Percentiles rank a stretch among this genome's conserved stretches.
Conservation (phyloP, 2,888 invertebrate genomes). For the Patella depressa region DNA sequence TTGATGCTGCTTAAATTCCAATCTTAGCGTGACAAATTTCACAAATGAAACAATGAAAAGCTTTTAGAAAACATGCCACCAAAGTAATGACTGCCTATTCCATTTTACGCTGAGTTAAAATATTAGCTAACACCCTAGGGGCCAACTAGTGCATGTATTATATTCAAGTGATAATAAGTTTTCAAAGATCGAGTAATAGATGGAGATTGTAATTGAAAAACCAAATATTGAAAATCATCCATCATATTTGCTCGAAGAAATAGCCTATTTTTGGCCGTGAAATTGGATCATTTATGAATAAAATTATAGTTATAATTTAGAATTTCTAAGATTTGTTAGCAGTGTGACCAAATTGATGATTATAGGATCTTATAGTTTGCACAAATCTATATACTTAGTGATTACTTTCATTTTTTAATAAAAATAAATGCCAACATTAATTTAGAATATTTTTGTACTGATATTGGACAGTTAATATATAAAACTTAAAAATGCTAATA, state of each 20-base stretch:
- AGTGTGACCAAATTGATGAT: too few relatives aligned
- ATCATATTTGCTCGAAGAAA: background rate
- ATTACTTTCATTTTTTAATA: too few relatives aligned
- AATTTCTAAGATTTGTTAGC: too few relatives aligned
- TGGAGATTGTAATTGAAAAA: background rate
- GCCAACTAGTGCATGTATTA: background rate
- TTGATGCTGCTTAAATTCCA: too few relatives aligned
- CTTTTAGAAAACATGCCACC: background rate
- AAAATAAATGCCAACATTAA: too few relatives aligned
- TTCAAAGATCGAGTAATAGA: background rate
- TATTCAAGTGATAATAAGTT: background rate
- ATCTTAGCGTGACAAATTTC: background rate
- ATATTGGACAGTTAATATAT: too few relatives aligned
- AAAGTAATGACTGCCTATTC: constrained; percentile 7
- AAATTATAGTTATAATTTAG: background rate
- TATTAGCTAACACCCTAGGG: background rate
- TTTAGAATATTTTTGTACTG: too few relatives aligned
- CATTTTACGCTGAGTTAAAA: background rate
- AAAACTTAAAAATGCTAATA: too few relatives aligned
- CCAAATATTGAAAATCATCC: background rate
- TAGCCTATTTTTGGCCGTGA: background rate
- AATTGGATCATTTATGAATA: background rate
- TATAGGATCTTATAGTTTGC: too few relatives aligned
- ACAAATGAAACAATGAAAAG: background rate
- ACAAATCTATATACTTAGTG: too few relatives aligned